phyloP scores from a whole-genome alignment of 2,888 invertebrate genomes.

The Suillia variegata region DNA sequence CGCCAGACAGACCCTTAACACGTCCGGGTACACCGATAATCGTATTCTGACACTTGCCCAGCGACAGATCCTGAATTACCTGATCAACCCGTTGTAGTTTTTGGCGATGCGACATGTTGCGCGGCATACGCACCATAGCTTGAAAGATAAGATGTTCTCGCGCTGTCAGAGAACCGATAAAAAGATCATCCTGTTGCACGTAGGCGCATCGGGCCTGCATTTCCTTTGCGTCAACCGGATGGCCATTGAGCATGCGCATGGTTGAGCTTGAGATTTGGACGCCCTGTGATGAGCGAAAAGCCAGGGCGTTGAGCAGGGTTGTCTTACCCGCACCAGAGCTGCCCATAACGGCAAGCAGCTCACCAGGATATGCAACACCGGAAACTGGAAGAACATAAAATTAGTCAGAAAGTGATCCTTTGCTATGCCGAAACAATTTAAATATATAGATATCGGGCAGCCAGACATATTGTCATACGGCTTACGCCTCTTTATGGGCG shows the following conservation, averaged over 20 bases:
- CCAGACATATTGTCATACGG: too few species aligned
- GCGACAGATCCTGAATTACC: slow-evolving; percentile 83
- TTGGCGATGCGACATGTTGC: slow-evolving; percentile 73
- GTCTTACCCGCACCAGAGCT: slow-evolving; percentile 95
- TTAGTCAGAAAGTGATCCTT: background rate
- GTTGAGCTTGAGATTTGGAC: slow-evolving; percentile 67
- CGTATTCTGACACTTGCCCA: slow-evolving; percentile 88
- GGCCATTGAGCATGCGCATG: slow-evolving; percentile 74
- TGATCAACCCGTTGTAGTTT: slow-evolving; percentile 82
- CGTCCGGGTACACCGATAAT: slow-evolving; percentile 87
- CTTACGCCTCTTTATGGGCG: too few species aligned
- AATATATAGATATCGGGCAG: background rate
- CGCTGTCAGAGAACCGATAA: slow-evolving; percentile 88
- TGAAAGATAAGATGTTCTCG: slow-evolving; percentile 88
- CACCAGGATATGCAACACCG: slow-evolving; percentile 84
- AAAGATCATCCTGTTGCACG: slow-evolving; percentile 93
- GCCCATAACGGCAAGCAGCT: slow-evolving; percentile 85
- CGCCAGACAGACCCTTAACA: slow-evolving; percentile 92
- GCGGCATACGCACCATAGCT: slow-evolving; percentile 86
- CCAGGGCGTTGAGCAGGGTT: slow-evolving; percentile 87
- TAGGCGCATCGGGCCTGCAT: slow-evolving; percentile 84
- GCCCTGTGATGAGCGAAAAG: slow-evolving; percentile 76
- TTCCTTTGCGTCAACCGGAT: slow-evolving; percentile 72
- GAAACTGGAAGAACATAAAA: slow-evolving; percentile 65
- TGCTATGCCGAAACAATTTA: background rate